Conservation (phyloP, 1,140 invertebrate genomes). For the Anoplolepis gracilipes region DNA sequence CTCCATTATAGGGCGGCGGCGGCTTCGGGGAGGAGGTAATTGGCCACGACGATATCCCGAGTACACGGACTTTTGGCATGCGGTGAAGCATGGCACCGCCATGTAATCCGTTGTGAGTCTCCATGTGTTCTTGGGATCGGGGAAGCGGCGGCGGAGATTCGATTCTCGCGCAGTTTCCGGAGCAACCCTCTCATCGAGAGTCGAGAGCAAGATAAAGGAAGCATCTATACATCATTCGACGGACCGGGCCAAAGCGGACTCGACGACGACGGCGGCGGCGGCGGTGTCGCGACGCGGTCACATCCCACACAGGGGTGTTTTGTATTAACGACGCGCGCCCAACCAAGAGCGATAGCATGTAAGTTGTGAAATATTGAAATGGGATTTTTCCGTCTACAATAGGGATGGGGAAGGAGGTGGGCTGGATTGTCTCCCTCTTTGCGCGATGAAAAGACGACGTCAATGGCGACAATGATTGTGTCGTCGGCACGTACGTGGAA, state of each 20-base stretch:
- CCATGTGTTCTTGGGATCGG: slow-evolving; percentile 7
- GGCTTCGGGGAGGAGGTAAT: slow-evolving; percentile 47
- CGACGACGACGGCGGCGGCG: slow-evolving; percentile 32
- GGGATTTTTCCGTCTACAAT: slow-evolving; percentile 65
- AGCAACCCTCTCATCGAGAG: slow-evolving; percentile 30
- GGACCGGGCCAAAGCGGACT: slow-evolving; percentile 8
- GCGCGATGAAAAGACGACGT: background rate
- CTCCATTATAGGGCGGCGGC: slow-evolving; percentile 56
- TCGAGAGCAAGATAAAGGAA: slow-evolving; percentile 43
- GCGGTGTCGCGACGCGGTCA: slow-evolving; percentile 28
- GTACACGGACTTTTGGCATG: slow-evolving; percentile 73
- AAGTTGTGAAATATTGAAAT: slow-evolving; percentile 78
- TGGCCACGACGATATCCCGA: slow-evolving; percentile 65
- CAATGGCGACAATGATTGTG: slow-evolving; percentile 18
- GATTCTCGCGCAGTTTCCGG: slow-evolving; percentile 55
- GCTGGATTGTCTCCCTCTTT: background rate
- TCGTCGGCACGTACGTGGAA: slow-evolving; percentile 43
- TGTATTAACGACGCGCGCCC: slow-evolving; percentile 67
- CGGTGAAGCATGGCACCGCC: slow-evolving; percentile 67
- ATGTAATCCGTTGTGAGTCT: slow-evolving; percentile 62
- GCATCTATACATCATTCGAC: slow-evolving; percentile 66
- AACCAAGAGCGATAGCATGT: slow-evolving; percentile 70
- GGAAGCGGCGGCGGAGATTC: slow-evolving; percentile 1
- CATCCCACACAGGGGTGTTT: slow-evolving; percentile 55
- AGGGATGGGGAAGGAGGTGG: background rate